Conservation (phyloP, 2,888 invertebrate species). For the Anarsia innoxiella region DNA sequence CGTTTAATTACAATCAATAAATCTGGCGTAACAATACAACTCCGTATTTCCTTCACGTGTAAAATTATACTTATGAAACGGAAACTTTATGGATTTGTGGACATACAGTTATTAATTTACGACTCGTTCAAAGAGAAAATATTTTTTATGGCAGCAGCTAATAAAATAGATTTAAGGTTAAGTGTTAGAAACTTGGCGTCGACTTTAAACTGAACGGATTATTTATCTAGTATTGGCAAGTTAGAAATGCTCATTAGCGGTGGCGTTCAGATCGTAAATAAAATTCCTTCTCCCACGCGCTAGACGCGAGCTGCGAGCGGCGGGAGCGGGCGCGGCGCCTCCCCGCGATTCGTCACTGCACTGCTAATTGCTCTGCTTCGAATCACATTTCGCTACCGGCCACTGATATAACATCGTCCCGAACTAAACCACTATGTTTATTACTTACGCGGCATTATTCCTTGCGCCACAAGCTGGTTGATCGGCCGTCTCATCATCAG, state of each 20-base stretch:
- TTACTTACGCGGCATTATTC: slow-evolving; percentile 98
- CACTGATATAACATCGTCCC: slow-evolving; percentile 1
- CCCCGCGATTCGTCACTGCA: slow-evolving; percentile 24
- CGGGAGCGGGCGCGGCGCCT: slow-evolving; percentile 16
- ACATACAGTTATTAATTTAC: slow-evolving; percentile 3
- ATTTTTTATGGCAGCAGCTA: slow-evolving; percentile 7
- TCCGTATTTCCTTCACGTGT: not conserved
- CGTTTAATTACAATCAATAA: slow-evolving; percentile 2
- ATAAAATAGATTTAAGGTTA: slow-evolving; percentile 11
- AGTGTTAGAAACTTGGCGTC: not conserved
- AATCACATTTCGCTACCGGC: slow-evolving; percentile 18
- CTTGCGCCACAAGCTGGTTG: slow-evolving; percentile 97
- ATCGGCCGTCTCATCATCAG: slow-evolving; percentile 95
- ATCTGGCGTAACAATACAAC: not conserved
- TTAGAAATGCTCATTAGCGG: slow-evolving; percentile 44
- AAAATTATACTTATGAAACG: not conserved
- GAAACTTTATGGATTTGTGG: slow-evolving; percentile 3
- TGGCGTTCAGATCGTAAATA: slow-evolving; percentile 52
- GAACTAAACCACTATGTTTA: not conserved
- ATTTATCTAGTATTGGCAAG: slow-evolving; percentile 28
- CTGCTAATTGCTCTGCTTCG: slow-evolving; percentile 28
- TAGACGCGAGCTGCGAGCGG: slow-evolving; percentile 6
- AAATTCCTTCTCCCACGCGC: slow-evolving; percentile 55
- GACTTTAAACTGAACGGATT: not conserved
- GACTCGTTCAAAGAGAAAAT: slow-evolving; percentile 9